These are phyloP conservation scores for Habrosyne pyritoides DNA, from an alignment of 2,888 invertebrate species.

Conservation along the genomic window DNA sequence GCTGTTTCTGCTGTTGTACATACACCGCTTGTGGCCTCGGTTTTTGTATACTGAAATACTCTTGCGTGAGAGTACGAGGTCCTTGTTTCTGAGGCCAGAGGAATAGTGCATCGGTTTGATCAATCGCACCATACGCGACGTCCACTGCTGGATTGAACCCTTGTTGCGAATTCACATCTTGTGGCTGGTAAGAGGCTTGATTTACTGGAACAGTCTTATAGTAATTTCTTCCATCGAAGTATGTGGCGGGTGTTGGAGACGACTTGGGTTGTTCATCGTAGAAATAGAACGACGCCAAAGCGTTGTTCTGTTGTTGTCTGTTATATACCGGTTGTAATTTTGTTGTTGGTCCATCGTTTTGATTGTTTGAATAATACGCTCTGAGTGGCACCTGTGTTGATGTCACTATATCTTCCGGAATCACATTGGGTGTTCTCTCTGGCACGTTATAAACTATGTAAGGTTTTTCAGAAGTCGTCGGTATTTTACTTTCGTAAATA, in stretches of 20 bases:
- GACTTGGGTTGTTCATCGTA: constrained; percentile 85
- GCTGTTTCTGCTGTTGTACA: constrained; percentile 66
- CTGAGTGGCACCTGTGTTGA: constrained; percentile 86
- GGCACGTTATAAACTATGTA: constrained; percentile 79
- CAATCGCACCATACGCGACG: constrained; percentile 73
- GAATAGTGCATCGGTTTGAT: constrained; percentile 75
- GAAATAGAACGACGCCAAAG: constrained; percentile 86
- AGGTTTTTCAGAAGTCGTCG: constrained; percentile 75
- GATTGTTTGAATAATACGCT: constrained; percentile 83
- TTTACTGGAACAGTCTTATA: constrained; percentile 68
- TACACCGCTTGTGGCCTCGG: constrained; percentile 67
- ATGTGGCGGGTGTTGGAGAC: constrained; percentile 81
- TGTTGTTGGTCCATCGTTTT: constrained; percentile 81
- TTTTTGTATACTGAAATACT: constrained; percentile 80
- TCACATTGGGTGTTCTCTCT: constrained; percentile 58
- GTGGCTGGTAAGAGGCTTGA: constrained; percentile 51
- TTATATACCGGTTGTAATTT: constrained; percentile 79
- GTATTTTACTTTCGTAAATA: constrained; percentile 69
- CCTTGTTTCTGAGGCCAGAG: constrained; percentile 80
- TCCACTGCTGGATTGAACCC: constrained; percentile 68
- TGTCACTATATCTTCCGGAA: constrained; percentile 67
- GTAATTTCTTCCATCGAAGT: constrained; percentile 74
- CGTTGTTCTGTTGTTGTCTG: constrained; percentile 71
- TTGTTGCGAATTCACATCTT: constrained; percentile 59
- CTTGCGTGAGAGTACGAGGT: constrained; percentile 76